Base-by-base conservation (phyloP, 2,113 vertebrate genomes). In the Falco punctatus region DNA sequence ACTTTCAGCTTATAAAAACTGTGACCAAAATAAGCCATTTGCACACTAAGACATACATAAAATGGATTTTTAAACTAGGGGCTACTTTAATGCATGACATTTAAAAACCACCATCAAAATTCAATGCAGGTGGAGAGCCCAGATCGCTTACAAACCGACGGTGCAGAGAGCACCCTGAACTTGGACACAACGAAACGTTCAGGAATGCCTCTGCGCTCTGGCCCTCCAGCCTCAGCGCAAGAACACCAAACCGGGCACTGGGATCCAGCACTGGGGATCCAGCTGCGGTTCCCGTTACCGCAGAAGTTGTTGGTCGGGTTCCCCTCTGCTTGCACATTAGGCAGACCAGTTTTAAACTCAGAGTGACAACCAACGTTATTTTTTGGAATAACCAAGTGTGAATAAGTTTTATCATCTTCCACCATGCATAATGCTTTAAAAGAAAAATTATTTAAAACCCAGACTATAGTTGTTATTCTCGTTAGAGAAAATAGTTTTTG, bases 61-160 rank as follows among this genome's bases (percentile, higher is more conserved):
- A 64, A 66, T 35, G 46, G 72, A 54, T 81, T 93, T 97, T 97
- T 77, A 81, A 97, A 87, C 52, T 46, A 75, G 16, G 30, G 85
- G 75, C 93, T 92, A 61, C 72, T 97, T 95, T 91, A 93, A 93
- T 92, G 66, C 78, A 87, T 80, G 94, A 85, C 90, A 94, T 69
- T 71, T 55, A 55, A 96, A 95, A 82, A 27, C 15, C 1, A 1
- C 70, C 82, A 70, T 11, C 71, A 94, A 77, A 97, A 95, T 24
- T 44, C 55, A 55, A 35, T 13, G 42, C 21, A 16, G 57, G 20
- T 32, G 5, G 6, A 82, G 42, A 81, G 28, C 57, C 28, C 46
- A n/a, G 66, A 52, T 42, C 13, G 11, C 26, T 51, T 26, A 52
- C 46, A 87, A 85, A 70, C 55, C 26, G 7, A 32, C 62, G 0